Conservation (phyloP, 2,797 vertebrate species). For the Erpetoichthys calabaricus region DNA sequence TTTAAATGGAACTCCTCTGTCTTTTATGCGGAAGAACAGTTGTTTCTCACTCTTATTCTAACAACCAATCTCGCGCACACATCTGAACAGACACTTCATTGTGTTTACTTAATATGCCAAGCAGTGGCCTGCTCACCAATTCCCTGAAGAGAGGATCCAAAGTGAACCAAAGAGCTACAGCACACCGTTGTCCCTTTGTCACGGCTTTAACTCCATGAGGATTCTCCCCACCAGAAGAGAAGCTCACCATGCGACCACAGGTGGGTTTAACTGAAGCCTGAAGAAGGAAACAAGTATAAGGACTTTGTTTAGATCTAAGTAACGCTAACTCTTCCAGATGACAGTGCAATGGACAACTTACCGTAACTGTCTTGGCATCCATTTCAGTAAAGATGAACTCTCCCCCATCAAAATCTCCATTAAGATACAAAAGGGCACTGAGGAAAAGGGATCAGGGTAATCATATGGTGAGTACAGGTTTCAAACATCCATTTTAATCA, state of each 20-base stretch:
- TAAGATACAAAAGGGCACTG: constrained; percentile 88
- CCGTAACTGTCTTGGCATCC: constrained; percentile 91
- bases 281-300: constrained; percentile 1
- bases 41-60: no score
- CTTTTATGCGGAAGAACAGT: no score
- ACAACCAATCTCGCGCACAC: neutral
- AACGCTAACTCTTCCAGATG: no score
- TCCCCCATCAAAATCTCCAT: constrained; percentile 88
- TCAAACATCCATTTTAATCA: no score
- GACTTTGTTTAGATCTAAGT: no score
- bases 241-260: constrained; percentile 88
- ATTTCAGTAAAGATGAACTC: constrained; percentile 96
- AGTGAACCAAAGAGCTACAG: constrained; percentile 95
- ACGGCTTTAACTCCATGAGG: constrained; percentile 90
- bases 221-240: constrained; percentile 90
- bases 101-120: neutral
- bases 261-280: constrained; percentile 86
- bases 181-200: constrained; percentile 83
- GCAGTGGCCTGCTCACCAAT: constrained; percentile 52
- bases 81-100: neutral
- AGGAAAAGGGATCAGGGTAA: neutral
- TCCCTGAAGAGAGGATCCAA: constrained; percentile 85
- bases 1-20: no score
- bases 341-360: constrained; percentile 33
- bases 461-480: neutral